Evolutionary conservation across 1,140 invertebrate genomes (phyloP).

Genomic region (Ectropis grisescens): DNA sequence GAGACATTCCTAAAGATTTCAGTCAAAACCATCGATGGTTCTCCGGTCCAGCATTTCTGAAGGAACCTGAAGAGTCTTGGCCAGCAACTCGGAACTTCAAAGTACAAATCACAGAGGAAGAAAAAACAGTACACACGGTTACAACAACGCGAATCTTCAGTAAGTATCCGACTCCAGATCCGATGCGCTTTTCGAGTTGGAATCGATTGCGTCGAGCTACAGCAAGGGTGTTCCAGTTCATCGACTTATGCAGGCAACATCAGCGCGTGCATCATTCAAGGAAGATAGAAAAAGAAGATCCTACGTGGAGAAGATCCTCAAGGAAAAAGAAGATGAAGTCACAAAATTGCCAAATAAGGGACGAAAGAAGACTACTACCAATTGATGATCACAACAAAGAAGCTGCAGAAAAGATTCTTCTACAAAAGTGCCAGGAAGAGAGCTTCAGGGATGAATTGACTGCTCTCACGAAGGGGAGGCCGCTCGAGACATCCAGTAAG

Average conservation of each 20-base stretch:
- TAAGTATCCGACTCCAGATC: not conserved
- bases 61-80: not conserved
- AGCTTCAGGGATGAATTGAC: slow-evolving; percentile 1
- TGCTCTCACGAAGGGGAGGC: not conserved
- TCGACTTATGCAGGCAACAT: not conserved
- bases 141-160: not conserved
- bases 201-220: not conserved
- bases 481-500: not conserved
- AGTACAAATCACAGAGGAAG: too few species aligned
- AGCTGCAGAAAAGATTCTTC: not conserved
- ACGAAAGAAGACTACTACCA: not conserved
- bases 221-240: not conserved
- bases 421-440: slow-evolving; percentile 1
- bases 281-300: not conserved
- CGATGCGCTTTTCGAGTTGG: not conserved
- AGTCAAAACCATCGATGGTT: not conserved
- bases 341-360: not conserved
- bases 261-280: too few species aligned
- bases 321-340: not conserved
- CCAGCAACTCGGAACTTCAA: not conserved
- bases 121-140: too few species aligned
- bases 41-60: not conserved
- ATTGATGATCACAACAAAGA: not conserved
- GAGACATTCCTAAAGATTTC: slow-evolving; percentile 1
- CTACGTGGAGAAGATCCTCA: not conserved